Conservation (phyloP, 1,140 invertebrate species). For the Dolichoris vasculosae region DNA sequence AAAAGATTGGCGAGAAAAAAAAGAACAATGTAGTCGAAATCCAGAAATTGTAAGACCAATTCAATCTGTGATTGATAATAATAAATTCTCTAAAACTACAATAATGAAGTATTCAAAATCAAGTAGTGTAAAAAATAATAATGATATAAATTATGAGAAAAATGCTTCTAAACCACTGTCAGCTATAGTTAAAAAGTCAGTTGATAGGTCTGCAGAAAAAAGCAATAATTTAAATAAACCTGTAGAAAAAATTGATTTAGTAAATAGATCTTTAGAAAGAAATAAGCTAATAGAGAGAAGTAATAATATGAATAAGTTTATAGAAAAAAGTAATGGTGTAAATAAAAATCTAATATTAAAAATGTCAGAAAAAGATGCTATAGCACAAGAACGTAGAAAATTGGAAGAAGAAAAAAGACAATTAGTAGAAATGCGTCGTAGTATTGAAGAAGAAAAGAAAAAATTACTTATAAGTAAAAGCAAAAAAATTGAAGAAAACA, state of each 20-base stretch:
- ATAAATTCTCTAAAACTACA: neutral
- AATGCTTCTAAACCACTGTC: conserved; percentile 35
- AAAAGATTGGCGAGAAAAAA: conserved; percentile 75
- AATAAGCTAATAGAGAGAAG: conserved; percentile 50
- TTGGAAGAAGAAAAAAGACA: conserved; percentile 71
- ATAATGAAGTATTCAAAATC: conserved; percentile 7
- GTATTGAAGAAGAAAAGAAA: conserved; percentile 73
- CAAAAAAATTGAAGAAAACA: conserved; percentile 55
- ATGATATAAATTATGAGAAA: conserved; percentile 23
- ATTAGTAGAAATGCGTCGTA: conserved; percentile 72
- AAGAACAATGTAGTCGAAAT: conserved; percentile 65
- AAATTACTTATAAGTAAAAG: conserved; percentile 62
- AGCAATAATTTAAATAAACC: conserved; percentile 18
- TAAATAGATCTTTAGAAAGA: conserved; percentile 20
- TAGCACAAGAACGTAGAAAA: conserved; percentile 67
- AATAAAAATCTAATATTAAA: conserved; percentile 47
- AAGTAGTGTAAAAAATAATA: neutral
- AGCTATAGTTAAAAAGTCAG: conserved; percentile 43
- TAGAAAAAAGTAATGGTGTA: conserved; percentile 58
- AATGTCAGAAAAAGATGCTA: conserved; percentile 59
- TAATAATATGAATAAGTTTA: conserved; percentile 48
- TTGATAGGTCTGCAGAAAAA: conserved; percentile 54
- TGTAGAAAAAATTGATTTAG: conserved; percentile 35
- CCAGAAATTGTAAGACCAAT: conserved; percentile 18
- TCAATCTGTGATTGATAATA: conserved; percentile 28